These are phyloP conservation scores for Torymus texanus DNA, from an alignment of 2,888 invertebrate species.

Conservation along the genomic window DNA sequence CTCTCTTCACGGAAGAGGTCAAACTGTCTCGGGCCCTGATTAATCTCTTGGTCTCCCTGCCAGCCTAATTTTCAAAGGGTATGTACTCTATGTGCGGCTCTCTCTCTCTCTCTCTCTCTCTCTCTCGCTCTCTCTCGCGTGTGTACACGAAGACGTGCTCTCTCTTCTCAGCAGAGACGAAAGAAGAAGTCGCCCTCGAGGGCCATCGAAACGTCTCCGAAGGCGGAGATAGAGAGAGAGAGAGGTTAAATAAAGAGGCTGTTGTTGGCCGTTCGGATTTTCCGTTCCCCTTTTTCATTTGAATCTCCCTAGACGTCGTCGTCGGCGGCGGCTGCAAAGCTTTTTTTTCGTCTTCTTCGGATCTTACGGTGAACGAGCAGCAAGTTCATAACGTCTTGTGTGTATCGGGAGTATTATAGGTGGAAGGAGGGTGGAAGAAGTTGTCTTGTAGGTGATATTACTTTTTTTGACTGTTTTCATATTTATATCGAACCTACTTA, in stretches of 20 bases:
- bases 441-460: too few relatives aligned
- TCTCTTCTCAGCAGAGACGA: not conserved
- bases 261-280: conserved; percentile 74
- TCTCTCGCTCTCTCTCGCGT: conserved; percentile 43
- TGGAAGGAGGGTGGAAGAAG: too few relatives aligned
- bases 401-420: too few relatives aligned
- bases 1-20: too few relatives aligned
- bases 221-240: conserved; percentile 44
- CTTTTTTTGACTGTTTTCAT: too few relatives aligned
- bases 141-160: conserved; percentile 40
- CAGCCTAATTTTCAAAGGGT: not conserved
- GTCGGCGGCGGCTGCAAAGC: not conserved
- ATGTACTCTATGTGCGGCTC: not conserved
- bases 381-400: conserved; percentile 8
- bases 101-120: not conserved
- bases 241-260: conserved; percentile 62
- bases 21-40: not conserved
- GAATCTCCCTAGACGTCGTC: conserved; percentile 61
- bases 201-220: conserved; percentile 61
- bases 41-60: not conserved
- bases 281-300: conserved; percentile 60
- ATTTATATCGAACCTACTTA: too few relatives aligned
- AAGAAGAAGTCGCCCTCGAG: conserved; percentile 44
- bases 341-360: conserved; percentile 9
- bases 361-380: conserved; percentile 1